Conservation (phyloP, 2,888 invertebrate genomes). For the Meteorus cinctellus region DNA sequence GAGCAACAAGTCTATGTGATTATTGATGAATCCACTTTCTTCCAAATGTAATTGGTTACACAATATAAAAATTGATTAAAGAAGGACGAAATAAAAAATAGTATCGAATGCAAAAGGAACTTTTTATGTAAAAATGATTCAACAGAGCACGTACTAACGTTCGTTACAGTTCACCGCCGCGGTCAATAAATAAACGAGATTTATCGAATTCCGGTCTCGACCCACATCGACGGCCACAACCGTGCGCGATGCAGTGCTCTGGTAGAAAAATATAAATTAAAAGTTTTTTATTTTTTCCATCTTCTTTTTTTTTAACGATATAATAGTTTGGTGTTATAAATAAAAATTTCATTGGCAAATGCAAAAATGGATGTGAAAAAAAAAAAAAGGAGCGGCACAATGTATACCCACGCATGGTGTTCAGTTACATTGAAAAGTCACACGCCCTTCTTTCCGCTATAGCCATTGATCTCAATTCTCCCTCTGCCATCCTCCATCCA, state of each 20-base stretch:
- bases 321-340: slow-evolving; percentile 24
- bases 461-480: slow-evolving; percentile 56
- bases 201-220: slow-evolving; percentile 45
- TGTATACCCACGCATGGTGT: slow-evolving; percentile 51
- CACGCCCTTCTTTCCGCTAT: slow-evolving; percentile 52
- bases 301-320: not conserved
- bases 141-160: slow-evolving; percentile 35
- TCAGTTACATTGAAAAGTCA: slow-evolving; percentile 52
- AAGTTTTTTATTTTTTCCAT: not conserved
- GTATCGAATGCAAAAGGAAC: slow-evolving; percentile 33
- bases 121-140: slow-evolving; percentile 29
- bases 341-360: slow-evolving; percentile 28
- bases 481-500: not conserved
- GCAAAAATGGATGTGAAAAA: slow-evolving; percentile 22
- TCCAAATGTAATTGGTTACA: not conserved
- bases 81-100: not conserved
- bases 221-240: slow-evolving; percentile 37
- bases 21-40: too few relatives aligned
- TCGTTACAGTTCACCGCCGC: slow-evolving; percentile 37
- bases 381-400: slow-evolving; percentile 20
- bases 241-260: not conserved
- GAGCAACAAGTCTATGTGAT: too few relatives aligned
- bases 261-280: slow-evolving; percentile 32
- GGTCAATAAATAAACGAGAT: slow-evolving; percentile 43
- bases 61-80: not conserved